Evolutionary conservation across 1,140 invertebrate genomes (phyloP), one percentile per base, ranked within the genome.

Genomic region (Brachionus asplanchnoidis): DNA sequence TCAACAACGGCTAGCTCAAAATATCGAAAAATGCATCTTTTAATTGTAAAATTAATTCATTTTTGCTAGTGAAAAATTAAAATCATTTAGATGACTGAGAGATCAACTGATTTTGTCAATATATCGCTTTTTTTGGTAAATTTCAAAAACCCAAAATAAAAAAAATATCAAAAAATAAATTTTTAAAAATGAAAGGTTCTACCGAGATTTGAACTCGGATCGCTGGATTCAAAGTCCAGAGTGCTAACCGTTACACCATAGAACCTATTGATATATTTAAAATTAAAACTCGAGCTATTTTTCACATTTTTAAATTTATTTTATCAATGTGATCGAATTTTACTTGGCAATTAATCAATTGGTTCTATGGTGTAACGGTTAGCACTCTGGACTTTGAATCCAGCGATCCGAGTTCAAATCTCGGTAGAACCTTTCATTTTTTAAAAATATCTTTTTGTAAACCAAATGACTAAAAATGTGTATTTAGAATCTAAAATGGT

Each of bases 241-340:
- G 73, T 77, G 73, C 73, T 77, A 77, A 77, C 73, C 40, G 23
- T 46, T 77, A 77, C 73, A 77, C 73, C 73, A 77, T 46, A 46
- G 73, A 77, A 77, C 32, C 73, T 28, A 12, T 56, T 7, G 17
- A 17, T n/a, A n/a, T 23, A 17, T 56, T 20, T 8, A 0, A 3
- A 56, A 56, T 17, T 46, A 3, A 23, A 56, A 56, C 5, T 56
- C 0, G 5, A 36, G 4, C 5, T n/a, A 20, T 56, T 56, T 56
- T n/a, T 56, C 0, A 23, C 3, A 56, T 7, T 23, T 50, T 50
- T 17, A 23, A 1, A 23, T 17, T 23, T 8, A 5, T 17, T 17
- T 56, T n/a, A 56, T 3, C 6, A 56, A 50, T 50, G n/a, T 12
- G 2, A 53, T 53, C 14, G 1, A 9, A n/a, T 3, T 53, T 53